These are phyloP conservation scores for Adela reaumurella DNA, from an alignment of 2,888 invertebrate species.

Conservation along the genomic window DNA sequence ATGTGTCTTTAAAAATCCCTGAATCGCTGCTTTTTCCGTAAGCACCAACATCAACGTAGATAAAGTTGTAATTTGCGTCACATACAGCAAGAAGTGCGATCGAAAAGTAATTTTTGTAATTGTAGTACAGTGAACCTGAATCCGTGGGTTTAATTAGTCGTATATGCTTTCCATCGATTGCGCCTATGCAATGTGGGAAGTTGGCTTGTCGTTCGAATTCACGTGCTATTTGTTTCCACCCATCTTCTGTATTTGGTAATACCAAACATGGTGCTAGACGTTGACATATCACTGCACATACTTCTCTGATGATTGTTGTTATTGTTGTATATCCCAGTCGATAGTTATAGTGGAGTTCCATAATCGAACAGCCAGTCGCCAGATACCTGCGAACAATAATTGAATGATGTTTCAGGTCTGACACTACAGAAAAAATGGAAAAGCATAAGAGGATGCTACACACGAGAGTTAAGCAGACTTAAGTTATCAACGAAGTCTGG, in stretches of 20 bases:
- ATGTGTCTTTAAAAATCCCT: too few species aligned
- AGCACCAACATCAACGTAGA: conserved; percentile 14
- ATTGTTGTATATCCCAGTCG: conserved; percentile 13
- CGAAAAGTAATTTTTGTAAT: conserved; percentile 15
- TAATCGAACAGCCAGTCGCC: conserved; percentile 6
- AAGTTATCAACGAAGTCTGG: conserved; percentile 11
- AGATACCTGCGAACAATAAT: conserved; percentile 3
- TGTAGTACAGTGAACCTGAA: conserved; percentile 15
- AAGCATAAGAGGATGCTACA: conserved; percentile 14
- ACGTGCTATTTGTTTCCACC: conserved; percentile 13
- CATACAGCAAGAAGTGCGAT: conserved; percentile 14
- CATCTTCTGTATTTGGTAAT: conserved; percentile 8
- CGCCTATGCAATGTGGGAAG: conserved; percentile 18
- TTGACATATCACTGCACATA: conserved; percentile 13
- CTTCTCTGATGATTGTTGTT: conserved; percentile 11
- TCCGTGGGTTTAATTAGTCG: conserved; percentile 13
- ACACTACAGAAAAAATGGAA: conserved; percentile 15
- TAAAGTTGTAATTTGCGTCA: too few species aligned
- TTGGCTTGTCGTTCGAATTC: conserved; percentile 15
- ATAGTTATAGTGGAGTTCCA: conserved; percentile 9
- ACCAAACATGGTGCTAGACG: conserved; percentile 9
- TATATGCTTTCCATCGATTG: conserved; percentile 14
- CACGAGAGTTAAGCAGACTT: too few species aligned
- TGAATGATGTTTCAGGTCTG: conserved; percentile 6
- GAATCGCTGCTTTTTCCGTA: too few species aligned